Evolutionary conservation across 2,888 invertebrate species (phyloP), one percentile per base, ranked within the genome.

Genomic region (Ariolimax columbianus): DNA sequence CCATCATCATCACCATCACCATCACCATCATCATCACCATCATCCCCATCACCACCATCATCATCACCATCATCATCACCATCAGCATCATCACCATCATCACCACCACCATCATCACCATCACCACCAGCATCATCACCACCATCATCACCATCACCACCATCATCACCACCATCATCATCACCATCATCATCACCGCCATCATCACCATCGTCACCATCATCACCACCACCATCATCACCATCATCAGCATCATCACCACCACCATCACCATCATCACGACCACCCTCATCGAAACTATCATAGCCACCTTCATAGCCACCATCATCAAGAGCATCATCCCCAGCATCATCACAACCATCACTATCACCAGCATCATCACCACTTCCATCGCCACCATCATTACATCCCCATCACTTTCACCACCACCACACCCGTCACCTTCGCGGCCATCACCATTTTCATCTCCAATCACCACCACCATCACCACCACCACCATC

Each of bases 211-310:
- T 23, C 40, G 40, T 23, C 40, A 77, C 30, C 40, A 77, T 23
- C 40, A 77, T 23, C 40, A 77, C 30, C 40, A 77, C 30, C 40
- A 77, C 30, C 40, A 77, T 23, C 40, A 77, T 23, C 40, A 77
- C 30, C 40, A n/a, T n/a, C n/a, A n/a, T n/a, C n/a, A n/a, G n/a
- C n/a, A n/a, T n/a, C n/a, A n/a, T n/a, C n/a, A n/a, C n/a, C n/a
- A n/a, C n/a, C n/a, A n/a, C n/a, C n/a, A n/a, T n/a, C n/a, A n/a
- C n/a, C n/a, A n/a, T n/a, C n/a, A n/a, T n/a, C n/a, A n/a, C n/a
- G n/a, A n/a, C n/a, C n/a, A n/a, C n/a, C n/a, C n/a, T n/a, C n/a
- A 77, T 23, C 40, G 40, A 17, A 40, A 77, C 33, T 47, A 77
- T 26, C n/a, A 77, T 26, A 26, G 30, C n/a, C n/a, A 47, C 14